Evolutionary conservation across 2,113 vertebrate species (phyloP).

Genomic region (Nesoenas mayeri): DNA sequence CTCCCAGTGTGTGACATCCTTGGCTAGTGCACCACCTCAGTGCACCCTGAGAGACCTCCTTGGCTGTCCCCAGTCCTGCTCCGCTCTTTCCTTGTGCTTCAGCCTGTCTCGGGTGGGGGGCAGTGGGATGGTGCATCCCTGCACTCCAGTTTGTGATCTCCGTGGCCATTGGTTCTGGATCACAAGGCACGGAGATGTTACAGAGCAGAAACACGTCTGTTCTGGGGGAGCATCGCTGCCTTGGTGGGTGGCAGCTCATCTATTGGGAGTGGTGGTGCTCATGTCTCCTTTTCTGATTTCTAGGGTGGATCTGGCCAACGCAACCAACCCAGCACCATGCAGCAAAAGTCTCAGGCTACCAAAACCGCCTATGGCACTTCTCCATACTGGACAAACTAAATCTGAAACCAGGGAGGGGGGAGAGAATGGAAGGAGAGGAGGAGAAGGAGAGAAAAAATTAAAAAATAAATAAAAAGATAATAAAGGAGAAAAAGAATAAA

Average conservation of each 20-base stretch:
- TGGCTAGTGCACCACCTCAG: accelerated
- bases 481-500: background rate
- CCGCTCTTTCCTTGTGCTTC: background rate
- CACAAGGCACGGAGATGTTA: background rate
- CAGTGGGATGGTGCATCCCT: background rate
- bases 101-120: background rate
- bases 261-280: background rate
- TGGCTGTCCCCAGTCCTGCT: background rate
- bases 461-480: background rate
- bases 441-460: background rate
- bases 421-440: background rate
- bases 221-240: background rate
- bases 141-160: background rate
- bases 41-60: background rate
- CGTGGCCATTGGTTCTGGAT: background rate
- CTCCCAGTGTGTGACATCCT: background rate
- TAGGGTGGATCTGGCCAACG: slow-evolving; percentile 80
- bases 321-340: slow-evolving; percentile 79
- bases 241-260: background rate
- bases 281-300: background rate
- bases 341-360: slow-evolving; percentile 83
- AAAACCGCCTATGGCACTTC: slow-evolving; percentile 79
- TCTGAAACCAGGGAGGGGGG: background rate
- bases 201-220: background rate
- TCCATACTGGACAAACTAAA: slow-evolving; percentile 84